These are phyloP conservation scores for Variabilichromis moorii DNA, from an alignment of 2,113 vertebrate species.

Conservation along the genomic window DNA sequence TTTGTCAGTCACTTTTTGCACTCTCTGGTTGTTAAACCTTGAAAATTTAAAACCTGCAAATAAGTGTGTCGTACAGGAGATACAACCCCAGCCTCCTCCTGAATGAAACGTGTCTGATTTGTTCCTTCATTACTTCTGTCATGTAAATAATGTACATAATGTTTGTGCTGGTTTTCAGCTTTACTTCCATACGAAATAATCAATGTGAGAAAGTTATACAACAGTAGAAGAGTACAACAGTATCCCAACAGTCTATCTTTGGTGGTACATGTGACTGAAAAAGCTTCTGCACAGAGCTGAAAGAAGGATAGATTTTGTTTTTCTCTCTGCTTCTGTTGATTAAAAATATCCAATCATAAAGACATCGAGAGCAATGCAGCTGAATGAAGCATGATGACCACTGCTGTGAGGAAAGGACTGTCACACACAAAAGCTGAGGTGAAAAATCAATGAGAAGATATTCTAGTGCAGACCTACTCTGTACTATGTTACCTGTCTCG, in stretches of 20 bases:
- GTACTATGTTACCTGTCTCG: background rate
- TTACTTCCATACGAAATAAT: background rate
- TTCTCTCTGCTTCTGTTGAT: background rate
- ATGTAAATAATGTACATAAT: background rate
- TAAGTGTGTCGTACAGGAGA: background rate
- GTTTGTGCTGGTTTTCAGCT: background rate
- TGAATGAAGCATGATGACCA: background rate
- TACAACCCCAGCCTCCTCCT: background rate
- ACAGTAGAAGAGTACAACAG: background rate
- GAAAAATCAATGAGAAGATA: background rate
- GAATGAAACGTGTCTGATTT: background rate
- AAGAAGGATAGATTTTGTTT: background rate
- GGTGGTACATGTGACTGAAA: background rate
- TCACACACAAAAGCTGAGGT: background rate
- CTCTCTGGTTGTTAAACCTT: background rate
- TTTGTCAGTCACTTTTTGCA: background rate
- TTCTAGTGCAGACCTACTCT: background rate
- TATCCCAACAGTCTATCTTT: background rate
- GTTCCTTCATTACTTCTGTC: background rate
- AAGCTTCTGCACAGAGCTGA: background rate
- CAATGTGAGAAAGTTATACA: background rate
- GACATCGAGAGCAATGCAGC: background rate
- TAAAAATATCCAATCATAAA: background rate
- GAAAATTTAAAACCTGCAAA: background rate
- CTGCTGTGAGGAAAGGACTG: background rate